phyloP scores from a whole-genome alignment of 2,888 invertebrate genomes.

The Noctua janthina region DNA sequence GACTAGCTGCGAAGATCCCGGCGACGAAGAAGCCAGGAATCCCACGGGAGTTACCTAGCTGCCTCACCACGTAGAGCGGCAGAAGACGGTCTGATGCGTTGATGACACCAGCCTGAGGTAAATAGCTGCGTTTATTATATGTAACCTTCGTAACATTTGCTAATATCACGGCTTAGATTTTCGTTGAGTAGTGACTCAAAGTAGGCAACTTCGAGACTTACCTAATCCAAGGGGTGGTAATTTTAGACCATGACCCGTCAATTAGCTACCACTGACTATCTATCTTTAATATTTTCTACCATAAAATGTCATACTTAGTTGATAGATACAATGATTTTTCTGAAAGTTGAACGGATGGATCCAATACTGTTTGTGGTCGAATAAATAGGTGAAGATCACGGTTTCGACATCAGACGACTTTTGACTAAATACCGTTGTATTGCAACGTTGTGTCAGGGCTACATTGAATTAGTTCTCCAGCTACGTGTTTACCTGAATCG shows the following conservation, averaged over 20 bases:
- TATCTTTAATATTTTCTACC: constrained; percentile 14
- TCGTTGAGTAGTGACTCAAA: not conserved
- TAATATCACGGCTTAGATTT: not conserved
- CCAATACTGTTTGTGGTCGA: not conserved
- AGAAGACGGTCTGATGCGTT: constrained; percentile 95
- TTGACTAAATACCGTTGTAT: constrained; percentile 52
- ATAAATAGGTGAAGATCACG: constrained; percentile 1
- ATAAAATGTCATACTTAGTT: not conserved
- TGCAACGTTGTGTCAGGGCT: constrained; percentile 48
- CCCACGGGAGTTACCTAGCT: constrained; percentile 93
- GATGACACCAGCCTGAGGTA: constrained; percentile 90
- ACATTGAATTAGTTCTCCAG: constrained; percentile 49
- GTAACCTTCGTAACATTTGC: not conserved
- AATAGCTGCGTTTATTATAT: not conserved
- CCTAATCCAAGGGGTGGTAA: not conserved
- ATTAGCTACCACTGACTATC: not conserved
- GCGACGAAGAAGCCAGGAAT: constrained; percentile 98
- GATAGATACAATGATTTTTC: not conserved
- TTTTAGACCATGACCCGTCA: constrained; percentile 9
- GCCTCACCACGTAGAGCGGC: constrained; percentile 96
- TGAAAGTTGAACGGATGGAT: not conserved
- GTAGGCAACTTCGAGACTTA: not conserved
- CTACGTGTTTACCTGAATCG: constrained; percentile 90
- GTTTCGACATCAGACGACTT: constrained; percentile 58
- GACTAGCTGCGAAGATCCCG: constrained; percentile 98